These are phyloP conservation scores for Drosophila sproati DNA, from an alignment of 1,140 invertebrate genomes.

Conservation along the genomic window DNA sequence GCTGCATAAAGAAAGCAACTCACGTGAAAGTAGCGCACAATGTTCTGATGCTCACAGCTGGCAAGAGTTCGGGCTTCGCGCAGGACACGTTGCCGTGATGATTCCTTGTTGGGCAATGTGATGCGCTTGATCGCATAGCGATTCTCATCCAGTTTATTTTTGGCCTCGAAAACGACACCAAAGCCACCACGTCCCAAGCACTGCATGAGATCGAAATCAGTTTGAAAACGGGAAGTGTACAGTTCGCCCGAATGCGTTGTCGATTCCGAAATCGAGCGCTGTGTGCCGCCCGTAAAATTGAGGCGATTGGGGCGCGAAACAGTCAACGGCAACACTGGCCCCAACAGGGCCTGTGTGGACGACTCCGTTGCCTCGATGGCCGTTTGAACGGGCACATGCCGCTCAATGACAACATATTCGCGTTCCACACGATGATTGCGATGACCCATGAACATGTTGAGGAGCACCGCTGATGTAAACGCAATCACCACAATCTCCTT, in stretches of 20 bases:
- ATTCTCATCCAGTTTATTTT: constrained; percentile 97
- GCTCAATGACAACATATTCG: constrained; percentile 84
- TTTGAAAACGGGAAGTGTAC: constrained; percentile 88
- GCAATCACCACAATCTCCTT: constrained; percentile 90
- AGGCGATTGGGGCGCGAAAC: constrained; percentile 41
- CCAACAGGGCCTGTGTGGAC: constrained; percentile 69
- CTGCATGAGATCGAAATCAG: constrained; percentile 93
- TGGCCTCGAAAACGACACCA: constrained; percentile 98
- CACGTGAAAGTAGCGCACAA: constrained; percentile 94
- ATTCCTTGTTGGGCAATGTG: constrained; percentile 91
- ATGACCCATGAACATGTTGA: constrained; percentile 87
- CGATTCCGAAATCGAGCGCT: constrained; percentile 78
- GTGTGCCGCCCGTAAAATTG: constrained; percentile 25
- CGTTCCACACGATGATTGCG: constrained; percentile 76
- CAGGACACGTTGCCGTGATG: constrained; percentile 93
- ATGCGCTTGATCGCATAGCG: constrained; percentile 98
- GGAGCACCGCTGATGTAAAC: constrained; percentile 87
- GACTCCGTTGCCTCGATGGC: constrained; percentile 81
- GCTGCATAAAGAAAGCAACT: constrained; percentile 23
- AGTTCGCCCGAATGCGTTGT: constrained; percentile 75
- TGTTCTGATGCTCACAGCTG: constrained; percentile 96
- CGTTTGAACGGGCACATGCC: constrained; percentile 82
- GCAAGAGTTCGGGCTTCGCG: constrained; percentile 97
- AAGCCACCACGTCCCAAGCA: constrained; percentile 97
- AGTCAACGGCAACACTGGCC: constrained; percentile 52